Base-by-base conservation (phyloP, 2,113 vertebrate genomes). In the Corythoichthys intestinalis region DNA sequence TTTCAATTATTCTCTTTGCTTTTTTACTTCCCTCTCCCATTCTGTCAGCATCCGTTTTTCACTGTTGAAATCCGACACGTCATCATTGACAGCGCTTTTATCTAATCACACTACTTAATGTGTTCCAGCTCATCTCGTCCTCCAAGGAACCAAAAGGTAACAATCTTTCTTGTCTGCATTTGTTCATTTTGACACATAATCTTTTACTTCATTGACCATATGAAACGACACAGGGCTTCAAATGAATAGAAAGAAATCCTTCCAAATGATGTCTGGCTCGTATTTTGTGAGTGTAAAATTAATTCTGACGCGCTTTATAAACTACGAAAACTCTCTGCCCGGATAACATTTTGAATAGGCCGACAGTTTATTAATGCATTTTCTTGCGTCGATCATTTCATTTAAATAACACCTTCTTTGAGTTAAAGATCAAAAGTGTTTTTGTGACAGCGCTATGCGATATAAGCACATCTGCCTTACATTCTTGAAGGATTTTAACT, bases 101-200 rank as follows among this genome's bases (percentile, higher is more conserved):
- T 91, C 85, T 79, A 82, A 87, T 85, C 85, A 66, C 67, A 10
- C 70, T 82, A 56, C 81, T 81, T 87, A 80, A 91, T 87, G 82
- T 77, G 78, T 73, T 47, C 59, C 20, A 72, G 70, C 69, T 80
- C 75, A 53, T 70, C 66, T 9, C 38, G 52, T 69, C 74, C 68
- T 80, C 67, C 0, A 0, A 67, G 68, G 77, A 60, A 76, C 63
- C 57, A 11, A 41, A 50, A 72, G 67, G 53, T 59, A 73, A 71
- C 76, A 78, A 72, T 41, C 41, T 65, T 68, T 74, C 73, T 77
- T 72, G 75, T 49, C 58, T 67, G 59, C 72, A 60, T 83, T 83
- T 72, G 74, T 73, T 87, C 80, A 65, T 69, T 85, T 74, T 76
- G 81, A 83, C 80, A 78, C 46, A 46, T 77, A 69, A 79, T 80